These are phyloP conservation scores for Megatriorchis doriae DNA, from an alignment of 2,113 vertebrate genomes.

Conservation along the genomic window DNA sequence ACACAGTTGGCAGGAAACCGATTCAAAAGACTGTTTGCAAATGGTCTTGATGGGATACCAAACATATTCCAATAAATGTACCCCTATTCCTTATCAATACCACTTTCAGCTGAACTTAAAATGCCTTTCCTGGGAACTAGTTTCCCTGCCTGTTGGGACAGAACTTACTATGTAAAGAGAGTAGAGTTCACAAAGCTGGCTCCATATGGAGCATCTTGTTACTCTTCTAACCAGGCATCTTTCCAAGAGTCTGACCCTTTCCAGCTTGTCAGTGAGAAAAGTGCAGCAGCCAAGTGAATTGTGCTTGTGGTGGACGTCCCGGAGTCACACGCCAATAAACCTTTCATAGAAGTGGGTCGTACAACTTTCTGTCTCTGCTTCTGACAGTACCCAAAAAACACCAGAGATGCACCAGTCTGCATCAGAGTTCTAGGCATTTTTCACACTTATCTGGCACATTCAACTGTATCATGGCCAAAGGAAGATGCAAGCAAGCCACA, in stretches of 20 bases:
- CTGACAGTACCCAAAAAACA: neutral
- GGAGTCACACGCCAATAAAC: neutral
- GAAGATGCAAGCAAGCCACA: neutral
- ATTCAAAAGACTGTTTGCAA: neutral
- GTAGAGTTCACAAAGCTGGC: neutral
- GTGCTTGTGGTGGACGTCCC: neutral
- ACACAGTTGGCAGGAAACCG: neutral
- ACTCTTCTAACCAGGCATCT: neutral
- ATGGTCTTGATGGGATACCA: neutral
- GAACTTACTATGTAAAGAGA: neutral
- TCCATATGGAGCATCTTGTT: neutral
- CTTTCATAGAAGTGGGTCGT: neutral
- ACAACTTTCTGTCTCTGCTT: neutral
- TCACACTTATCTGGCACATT: neutral
- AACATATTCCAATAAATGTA: neutral
- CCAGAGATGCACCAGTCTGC: neutral
- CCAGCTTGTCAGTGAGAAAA: neutral
- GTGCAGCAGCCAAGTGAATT: neutral
- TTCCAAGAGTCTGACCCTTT: constrained; percentile 5
- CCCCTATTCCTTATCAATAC: neutral
- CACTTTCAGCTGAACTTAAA: neutral
- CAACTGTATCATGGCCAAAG: neutral
- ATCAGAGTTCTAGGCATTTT: neutral
- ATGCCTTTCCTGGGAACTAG: neutral
- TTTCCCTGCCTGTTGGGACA: neutral